Evolutionary conservation across 2,797 vertebrate species (phyloP), one percentile per base, ranked within the genome.

Genomic region (Cuculus canorus): DNA sequence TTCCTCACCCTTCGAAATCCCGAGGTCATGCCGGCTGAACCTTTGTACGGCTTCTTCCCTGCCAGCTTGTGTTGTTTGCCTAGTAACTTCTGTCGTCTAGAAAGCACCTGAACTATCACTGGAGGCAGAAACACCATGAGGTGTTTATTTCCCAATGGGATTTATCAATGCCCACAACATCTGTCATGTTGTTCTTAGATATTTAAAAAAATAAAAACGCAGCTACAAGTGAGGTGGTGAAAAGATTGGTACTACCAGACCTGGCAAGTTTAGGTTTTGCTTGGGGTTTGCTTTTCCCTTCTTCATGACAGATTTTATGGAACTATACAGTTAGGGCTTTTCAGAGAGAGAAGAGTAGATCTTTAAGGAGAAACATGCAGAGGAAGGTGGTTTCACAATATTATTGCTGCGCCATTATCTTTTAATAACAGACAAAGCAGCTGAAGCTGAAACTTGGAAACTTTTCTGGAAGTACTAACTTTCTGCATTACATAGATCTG

Each of bases 41-140:
- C 27, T 33, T 54, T 24, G 1, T 18, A 17, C 0, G 0, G n/a
- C 68, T 88, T 73, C 70, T 57, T 45, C 43, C 3, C 0, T 43
- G 72, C 59, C 54, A 61, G 43, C n/a, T 56, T 10, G 7, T 21
- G 64, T 8, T 30, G 61, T 82, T 94, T 93, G 71, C 35, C 30
- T 35, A 11, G 39, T 7, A 59, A 30, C 35, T 87, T 82, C 78
- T 86, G 75, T 48, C 80, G 43, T 32, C 37, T 92, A 56, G 56
- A 68, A 83, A 35, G 17, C 77, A 94, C 59, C 88, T 90, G 72
- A 91, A 35, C 59, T 78, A 81, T 45, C 72, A 13, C 43, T 28
- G 24, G 19, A 76, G 24, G 61, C 4, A 5, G 45, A 88, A 71
- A 17, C 4, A 1, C 48, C 33, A 47, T 2, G 3, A 2, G 10